Base-by-base conservation (phyloP, 2,113 vertebrate genomes). In the Salvelinus sp. region DNA sequence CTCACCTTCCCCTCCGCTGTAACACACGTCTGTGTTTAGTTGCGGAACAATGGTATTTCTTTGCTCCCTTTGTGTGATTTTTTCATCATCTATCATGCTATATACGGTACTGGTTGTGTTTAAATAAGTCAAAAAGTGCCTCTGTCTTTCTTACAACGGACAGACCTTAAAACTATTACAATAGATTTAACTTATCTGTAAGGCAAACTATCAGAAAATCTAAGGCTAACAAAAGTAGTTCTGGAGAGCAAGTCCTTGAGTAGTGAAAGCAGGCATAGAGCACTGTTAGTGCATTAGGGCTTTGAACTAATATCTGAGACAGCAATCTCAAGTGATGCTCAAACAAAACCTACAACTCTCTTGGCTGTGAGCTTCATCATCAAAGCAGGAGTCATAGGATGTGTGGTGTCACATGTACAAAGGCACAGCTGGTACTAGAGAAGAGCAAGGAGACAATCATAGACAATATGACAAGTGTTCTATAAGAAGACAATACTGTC, bases 111-210 rank as follows among this genome's bases (percentile, higher is more conserved):
- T 63, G 86, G 87, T 63, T 82, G 80, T n/a, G 65, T 88, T 91
- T 91, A 90, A 91, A 88, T 60, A 86, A 86, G 76, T 78, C 82
- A 79, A 79, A 79, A 83, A 83, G 81, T 68, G 75, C 18, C 82
- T 81, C 69, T 27, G 70, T 82, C 28, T 38, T n/a, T 82, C 38
- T 38, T 38, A 38, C 38, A 38, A 38, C 7, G 7, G 38, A 38
- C 38, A 9, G 7, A 23, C 38, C 6, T 38, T 38, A 38, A 38
- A 38, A 38, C 38, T 9, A 38, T 38, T 38, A 38, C 38, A 38
- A 38, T 38, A 7, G 38, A 38, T 9, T 38, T 38, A 38, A 38
- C 38, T 38, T 9, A 9, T 38, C 38, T 38, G 38, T 38, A 38
- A 38, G 48, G 48, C 48, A 38, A 38, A 14, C 27, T 66, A 28